Base-by-base conservation (phyloP, 1,140 invertebrate species). In the Eupristina koningsbergeri region DNA sequence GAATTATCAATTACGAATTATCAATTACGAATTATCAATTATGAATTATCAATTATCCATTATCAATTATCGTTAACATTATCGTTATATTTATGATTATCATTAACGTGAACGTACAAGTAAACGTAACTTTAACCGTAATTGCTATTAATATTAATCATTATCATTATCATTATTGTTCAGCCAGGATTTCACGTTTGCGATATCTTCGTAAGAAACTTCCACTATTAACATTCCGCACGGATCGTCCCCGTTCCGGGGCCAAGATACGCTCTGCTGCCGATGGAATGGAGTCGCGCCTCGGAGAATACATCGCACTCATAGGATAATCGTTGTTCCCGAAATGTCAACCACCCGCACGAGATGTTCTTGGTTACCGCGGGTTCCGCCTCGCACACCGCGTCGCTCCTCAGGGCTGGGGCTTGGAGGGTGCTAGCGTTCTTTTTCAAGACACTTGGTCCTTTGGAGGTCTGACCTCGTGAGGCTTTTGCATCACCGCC, bases 101-200 rank as follows among this genome's bases (percentile, higher is more conserved):
- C n/a, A 19, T 77, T 19, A 75, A 15, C 50, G 50, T 53, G 19
- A 53, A 15, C 50, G 50, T 17, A 53, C 11, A 15, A 9, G 50
- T 53, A 75, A 29, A 31, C 74, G 22, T 77, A 61, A 39, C 39
- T 34, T 34, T 50, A 26, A 77, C 61, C 53, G 31, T 77, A 61
- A 58, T 77, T 50, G 26, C 19, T 29, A 47, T 45, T n/a, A n/a
- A n/a, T n/a, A 45, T 7, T 45, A 7, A 45, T 45, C 41, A 13
- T 50, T 50, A 76, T 22, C 31, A 76, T 76, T 76, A 64, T 34
- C 63, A 76, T 76, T 76, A 76, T 76, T 76, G 47, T 76, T 58
- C 74, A 50, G 29, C 7, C 58, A 34, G 47, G 50, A 34, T 76
- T 76, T 76, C 74, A 36, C n/a, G 6, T 53, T 53, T 76, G 74